These are phyloP conservation scores for Drosophila anomelani DNA, from an alignment of 2,888 invertebrate species.

Conservation along the genomic window DNA sequence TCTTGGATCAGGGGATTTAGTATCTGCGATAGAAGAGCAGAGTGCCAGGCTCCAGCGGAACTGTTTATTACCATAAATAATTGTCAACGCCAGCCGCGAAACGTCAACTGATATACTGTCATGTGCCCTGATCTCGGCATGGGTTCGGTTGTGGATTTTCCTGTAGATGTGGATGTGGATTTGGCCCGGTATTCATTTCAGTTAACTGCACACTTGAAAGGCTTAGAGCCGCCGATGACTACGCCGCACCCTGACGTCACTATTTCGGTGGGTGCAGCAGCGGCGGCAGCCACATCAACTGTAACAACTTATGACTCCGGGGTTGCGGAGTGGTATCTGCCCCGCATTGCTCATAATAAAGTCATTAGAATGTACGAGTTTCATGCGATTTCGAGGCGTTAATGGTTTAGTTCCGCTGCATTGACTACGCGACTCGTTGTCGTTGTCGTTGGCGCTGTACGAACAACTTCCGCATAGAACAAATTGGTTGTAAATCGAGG, in stretches of 20 bases:
- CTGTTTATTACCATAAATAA: slow-evolving; percentile 81
- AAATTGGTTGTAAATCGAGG: slow-evolving; percentile 36
- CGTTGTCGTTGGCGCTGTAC: slow-evolving; percentile 12
- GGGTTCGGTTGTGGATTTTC: slow-evolving; percentile 47
- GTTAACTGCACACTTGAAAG: slow-evolving; percentile 76
- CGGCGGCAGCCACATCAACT: slow-evolving; percentile 57
- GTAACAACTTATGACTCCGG: slow-evolving; percentile 47
- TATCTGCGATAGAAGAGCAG: slow-evolving; percentile 40
- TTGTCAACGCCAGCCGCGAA: slow-evolving; percentile 69
- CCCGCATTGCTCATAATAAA: slow-evolving; percentile 77
- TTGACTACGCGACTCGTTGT: slow-evolving; percentile 56
- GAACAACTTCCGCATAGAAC: slow-evolving; percentile 65
- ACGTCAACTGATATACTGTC: slow-evolving; percentile 75
- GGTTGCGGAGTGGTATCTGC: slow-evolving; percentile 38
- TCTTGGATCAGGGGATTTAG: slow-evolving; percentile 48
- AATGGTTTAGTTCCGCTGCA: slow-evolving; percentile 76
- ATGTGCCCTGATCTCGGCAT: slow-evolving; percentile 54
- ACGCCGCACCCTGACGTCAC: slow-evolving; percentile 74
- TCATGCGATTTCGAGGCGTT: slow-evolving; percentile 61
- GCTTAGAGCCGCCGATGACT: slow-evolving; percentile 62
- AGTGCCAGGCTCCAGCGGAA: slow-evolving; percentile 61
- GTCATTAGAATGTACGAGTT: slow-evolving; percentile 73
- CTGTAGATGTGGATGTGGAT: slow-evolving; percentile 17
- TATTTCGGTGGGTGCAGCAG: slow-evolving; percentile 73
- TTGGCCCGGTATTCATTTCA: slow-evolving; percentile 74